These are phyloP conservation scores for Anorthoa munda DNA, from an alignment of 2,888 invertebrate species.

Conservation along the genomic window DNA sequence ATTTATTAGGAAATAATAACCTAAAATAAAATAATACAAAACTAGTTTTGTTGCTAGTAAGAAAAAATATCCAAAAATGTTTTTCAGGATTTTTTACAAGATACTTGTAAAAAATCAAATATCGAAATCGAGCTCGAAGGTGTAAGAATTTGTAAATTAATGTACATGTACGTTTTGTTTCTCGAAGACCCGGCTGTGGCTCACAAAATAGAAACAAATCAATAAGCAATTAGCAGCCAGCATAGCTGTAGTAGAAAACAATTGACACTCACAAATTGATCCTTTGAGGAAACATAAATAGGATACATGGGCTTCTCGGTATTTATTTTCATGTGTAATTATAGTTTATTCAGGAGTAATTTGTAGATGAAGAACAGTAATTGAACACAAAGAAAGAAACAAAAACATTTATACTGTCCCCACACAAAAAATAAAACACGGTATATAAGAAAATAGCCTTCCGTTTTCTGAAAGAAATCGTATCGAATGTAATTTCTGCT, in stretches of 20 bases:
- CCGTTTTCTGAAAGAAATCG: neutral
- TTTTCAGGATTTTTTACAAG: too few relatives aligned
- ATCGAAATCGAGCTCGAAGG: neutral
- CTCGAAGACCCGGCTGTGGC: neutral
- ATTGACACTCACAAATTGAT: constrained; percentile 48
- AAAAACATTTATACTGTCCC: neutral
- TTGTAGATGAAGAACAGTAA: constrained; percentile 17
- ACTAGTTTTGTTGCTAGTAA: too few relatives aligned
- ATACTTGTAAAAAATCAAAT: neutral
- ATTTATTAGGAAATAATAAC: too few relatives aligned
- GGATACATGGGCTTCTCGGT: neutral
- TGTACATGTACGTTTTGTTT: constrained; percentile 16
- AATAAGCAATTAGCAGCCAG: constrained; percentile 50
- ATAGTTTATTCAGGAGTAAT: constrained; percentile 27
- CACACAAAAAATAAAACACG: neutral
- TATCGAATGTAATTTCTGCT: neutral
- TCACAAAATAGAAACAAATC: constrained; percentile 44
- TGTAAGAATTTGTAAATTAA: neutral
- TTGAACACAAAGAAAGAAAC: constrained; percentile 20
- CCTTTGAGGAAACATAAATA: constrained; percentile 35
- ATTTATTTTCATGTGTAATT: constrained; percentile 43
- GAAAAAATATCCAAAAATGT: too few relatives aligned
- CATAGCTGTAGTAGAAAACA: constrained; percentile 37
- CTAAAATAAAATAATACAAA: too few relatives aligned
- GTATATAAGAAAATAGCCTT: neutral